Conservation (phyloP, 2,888 invertebrate species). For the Kuschelorhynchus macadamiae region DNA sequence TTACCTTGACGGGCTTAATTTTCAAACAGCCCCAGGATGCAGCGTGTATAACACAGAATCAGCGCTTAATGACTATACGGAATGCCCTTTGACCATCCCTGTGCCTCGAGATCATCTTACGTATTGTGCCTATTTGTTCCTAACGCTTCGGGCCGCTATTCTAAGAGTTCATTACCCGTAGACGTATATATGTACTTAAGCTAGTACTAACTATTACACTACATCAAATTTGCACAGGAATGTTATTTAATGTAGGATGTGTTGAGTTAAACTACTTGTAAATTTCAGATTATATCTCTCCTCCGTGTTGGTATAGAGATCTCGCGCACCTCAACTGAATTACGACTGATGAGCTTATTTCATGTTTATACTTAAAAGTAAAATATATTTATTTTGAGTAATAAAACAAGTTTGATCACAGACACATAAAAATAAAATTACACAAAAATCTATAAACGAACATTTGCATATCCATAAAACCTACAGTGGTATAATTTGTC, state of each 20-base stretch:
- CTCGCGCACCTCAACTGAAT: too few species aligned
- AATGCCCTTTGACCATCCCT: slow-evolving; percentile 38
- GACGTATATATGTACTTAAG: slow-evolving; percentile 24
- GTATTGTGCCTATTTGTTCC: slow-evolving; percentile 26
- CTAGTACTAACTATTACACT: slow-evolving; percentile 31
- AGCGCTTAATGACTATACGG: slow-evolving; percentile 30
- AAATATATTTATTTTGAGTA: too few species aligned
- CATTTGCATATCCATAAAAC: too few species aligned
- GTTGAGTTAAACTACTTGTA: slow-evolving; percentile 20
- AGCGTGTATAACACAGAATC: slow-evolving; percentile 25
- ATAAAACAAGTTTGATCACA: too few species aligned
- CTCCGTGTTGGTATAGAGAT: slow-evolving; percentile 4
- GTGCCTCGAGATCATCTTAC: slow-evolving; percentile 33
- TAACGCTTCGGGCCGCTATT: slow-evolving; percentile 25
- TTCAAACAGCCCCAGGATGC: slow-evolving; percentile 22
- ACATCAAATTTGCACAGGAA: slow-evolving; percentile 33
- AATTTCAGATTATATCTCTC: slow-evolving; percentile 18
- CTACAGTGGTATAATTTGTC: too few species aligned
- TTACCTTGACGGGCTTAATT: slow-evolving; percentile 15
- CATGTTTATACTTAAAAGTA: too few species aligned
- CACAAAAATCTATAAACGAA: too few species aligned
- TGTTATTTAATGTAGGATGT: slow-evolving; percentile 29
- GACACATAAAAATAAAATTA: too few species aligned
- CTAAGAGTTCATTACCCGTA: slow-evolving; percentile 33
- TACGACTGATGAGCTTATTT: too few species aligned